Conservation (phyloP, 2,888 invertebrate genomes). For the Drosophila sordidula region DNA sequence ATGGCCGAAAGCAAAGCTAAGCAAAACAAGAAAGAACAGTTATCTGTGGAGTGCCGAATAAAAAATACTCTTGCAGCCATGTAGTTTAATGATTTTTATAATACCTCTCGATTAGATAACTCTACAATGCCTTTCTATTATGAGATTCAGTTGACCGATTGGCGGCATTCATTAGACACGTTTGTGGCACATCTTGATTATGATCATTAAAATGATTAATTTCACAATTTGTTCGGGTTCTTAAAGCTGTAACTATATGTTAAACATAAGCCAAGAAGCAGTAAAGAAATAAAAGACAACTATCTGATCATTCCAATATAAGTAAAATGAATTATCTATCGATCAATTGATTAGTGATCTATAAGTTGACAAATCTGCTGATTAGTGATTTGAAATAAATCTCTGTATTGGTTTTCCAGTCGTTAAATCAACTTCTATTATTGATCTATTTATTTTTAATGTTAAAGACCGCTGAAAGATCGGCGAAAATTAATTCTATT, state of each 20-base stretch:
- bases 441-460: neutral
- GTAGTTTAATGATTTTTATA: neutral
- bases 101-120: neutral
- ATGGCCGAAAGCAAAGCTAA: too few species aligned
- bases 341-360: neutral
- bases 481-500: neutral
- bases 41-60: neutral
- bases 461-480: neutral
- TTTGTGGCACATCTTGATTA: slow-evolving; percentile 23
- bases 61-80: neutral
- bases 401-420: neutral
- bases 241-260: slow-evolving; percentile 6
- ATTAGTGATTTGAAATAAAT: neutral
- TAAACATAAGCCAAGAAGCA: slow-evolving; percentile 10
- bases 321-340: neutral
- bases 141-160: slow-evolving; percentile 23
- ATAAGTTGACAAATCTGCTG: neutral
- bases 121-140: neutral
- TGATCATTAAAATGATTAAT: slow-evolving; percentile 23
- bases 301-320: neutral
- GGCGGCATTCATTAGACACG: slow-evolving; percentile 11
- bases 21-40: neutral
- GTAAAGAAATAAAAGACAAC: neutral
- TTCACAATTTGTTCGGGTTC: slow-evolving; percentile 8
- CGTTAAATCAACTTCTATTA: neutral